Percentiles rank a stretch among this genome's conserved stretches.
Evolutionary conservation across 2,797 vertebrate genomes (phyloP).

Genomic region (Hemibagrus guttatus): DNA sequence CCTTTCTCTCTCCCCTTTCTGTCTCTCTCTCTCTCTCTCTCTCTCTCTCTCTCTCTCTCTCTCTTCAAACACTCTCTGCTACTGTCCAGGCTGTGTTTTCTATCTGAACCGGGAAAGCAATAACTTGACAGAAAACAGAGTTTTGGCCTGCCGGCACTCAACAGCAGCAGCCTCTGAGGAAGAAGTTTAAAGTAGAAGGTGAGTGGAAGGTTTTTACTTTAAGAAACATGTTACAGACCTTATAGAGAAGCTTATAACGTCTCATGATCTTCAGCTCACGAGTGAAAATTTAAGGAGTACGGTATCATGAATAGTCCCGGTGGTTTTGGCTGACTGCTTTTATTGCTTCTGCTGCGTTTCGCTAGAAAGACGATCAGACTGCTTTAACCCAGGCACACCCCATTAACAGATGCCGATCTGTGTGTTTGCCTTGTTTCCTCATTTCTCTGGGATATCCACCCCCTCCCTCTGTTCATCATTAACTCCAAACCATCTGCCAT

Average conservation of each 20-base stretch:
- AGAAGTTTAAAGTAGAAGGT: constrained; percentile 63
- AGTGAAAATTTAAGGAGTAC: not conserved
- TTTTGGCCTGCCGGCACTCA: constrained; percentile 26
- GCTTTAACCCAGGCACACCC: constrained; percentile 12
- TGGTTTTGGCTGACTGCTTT: constrained; percentile 10
- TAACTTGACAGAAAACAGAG: constrained; percentile 34
- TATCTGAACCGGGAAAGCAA: constrained; percentile 41
- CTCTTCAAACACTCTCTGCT: constrained; percentile 20
- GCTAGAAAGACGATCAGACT: not conserved
- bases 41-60: constrained; percentile 31
- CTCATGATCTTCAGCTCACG: not conserved
- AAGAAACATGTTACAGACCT: not conserved
- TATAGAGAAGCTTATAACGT: not conserved
- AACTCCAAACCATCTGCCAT: constrained; percentile 62
- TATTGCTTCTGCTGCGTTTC: not conserved
- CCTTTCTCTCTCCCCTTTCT: constrained; percentile 33
- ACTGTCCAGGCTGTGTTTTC: constrained; percentile 48
- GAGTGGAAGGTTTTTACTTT: constrained; percentile 58
- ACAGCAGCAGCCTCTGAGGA: constrained; percentile 50
- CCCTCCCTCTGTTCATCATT: constrained; percentile 67
- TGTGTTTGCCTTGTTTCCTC: constrained; percentile 49
- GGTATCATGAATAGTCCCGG: not conserved
- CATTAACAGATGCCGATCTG: constrained; percentile 31
- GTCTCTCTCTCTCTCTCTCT: constrained; percentile 26
- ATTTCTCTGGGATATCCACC: constrained; percentile 23